phyloP scores from a whole-genome alignment of 2,113 vertebrate species.

The Anhinga anhinga region DNA sequence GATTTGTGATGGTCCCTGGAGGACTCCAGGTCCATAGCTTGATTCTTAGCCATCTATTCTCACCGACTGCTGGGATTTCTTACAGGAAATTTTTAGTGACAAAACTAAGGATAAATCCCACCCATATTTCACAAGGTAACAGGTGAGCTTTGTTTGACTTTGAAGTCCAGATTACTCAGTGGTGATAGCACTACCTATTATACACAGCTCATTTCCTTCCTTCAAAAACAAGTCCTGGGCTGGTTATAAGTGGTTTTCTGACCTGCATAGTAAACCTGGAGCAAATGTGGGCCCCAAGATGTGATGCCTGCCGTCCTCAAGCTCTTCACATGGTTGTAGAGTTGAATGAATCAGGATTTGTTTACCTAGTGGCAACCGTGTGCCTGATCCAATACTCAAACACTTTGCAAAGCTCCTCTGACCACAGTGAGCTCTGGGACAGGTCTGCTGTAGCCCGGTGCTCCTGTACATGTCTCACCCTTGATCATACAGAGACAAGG shows the following conservation, averaged over 20 bases:
- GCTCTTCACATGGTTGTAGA: background rate
- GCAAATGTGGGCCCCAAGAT: background rate
- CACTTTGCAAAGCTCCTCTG: background rate
- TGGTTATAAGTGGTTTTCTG: background rate
- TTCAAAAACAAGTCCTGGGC: background rate
- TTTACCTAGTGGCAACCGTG: background rate
- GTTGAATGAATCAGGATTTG: background rate
- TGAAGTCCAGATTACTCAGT: background rate
- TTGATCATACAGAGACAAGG: background rate
- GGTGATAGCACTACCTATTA: background rate
- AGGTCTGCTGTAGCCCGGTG: background rate
- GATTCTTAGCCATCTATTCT: conserved; percentile 1
- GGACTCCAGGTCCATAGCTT: background rate
- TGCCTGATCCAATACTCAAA: background rate
- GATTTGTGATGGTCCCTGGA: conserved; percentile 22
- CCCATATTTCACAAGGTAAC: background rate
- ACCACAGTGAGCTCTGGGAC: background rate
- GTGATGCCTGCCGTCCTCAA: too few species aligned
- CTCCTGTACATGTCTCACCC: background rate
- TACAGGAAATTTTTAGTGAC: background rate
- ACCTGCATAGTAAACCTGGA: background rate
- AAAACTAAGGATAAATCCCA: conserved; percentile 4
- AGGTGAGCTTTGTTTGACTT: conserved; percentile 32
- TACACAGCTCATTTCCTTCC: background rate
- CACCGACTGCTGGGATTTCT: background rate